A percentile compares a stretch with the other conserved stretches of the same genome.
Evolutionary conservation across 2,113 vertebrate genomes (phyloP).

Genomic region (Xerus inauris): DNA sequence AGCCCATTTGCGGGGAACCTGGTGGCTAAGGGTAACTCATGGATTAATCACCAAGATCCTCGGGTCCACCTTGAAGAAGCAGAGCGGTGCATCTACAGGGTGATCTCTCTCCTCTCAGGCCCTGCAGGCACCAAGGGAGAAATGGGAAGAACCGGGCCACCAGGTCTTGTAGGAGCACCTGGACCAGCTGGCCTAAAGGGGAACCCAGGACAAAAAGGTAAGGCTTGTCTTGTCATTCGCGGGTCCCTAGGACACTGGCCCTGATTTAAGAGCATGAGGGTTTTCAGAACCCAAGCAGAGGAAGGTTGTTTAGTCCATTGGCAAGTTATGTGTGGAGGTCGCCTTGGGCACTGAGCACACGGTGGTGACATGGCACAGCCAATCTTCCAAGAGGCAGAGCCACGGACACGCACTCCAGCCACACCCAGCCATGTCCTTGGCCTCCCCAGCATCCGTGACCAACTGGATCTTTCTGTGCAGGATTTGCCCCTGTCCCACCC

Average conservation of each 20-base stretch:
- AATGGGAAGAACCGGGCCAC: background rate
- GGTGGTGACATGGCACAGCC: background rate
- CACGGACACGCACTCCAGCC: fast-evolving
- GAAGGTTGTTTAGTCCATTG: background rate
- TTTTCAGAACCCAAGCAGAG: background rate
- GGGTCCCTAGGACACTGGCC: background rate
- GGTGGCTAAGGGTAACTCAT: background rate
- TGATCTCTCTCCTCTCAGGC: constrained; percentile 46
- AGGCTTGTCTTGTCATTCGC: background rate
- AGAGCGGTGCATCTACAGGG: background rate
- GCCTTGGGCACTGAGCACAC: background rate
- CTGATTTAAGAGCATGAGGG: background rate
- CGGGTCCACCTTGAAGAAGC: background rate
- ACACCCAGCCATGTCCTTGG: fast-evolving
- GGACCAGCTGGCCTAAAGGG: constrained; percentile 50
- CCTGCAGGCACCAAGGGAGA: constrained; percentile 61
- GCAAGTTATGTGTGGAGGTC: background rate
- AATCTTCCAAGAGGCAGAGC: background rate
- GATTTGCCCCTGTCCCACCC: background rate
- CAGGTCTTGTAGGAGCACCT: background rate
- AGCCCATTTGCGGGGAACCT: background rate
- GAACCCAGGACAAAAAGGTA: constrained; percentile 52
- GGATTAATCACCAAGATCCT: background rate
- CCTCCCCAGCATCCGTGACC: background rate
- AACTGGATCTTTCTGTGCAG: background rate